phyloP scores from a whole-genome alignment of 1,140 invertebrate genomes.

The Ceratina calcarata region DNA sequence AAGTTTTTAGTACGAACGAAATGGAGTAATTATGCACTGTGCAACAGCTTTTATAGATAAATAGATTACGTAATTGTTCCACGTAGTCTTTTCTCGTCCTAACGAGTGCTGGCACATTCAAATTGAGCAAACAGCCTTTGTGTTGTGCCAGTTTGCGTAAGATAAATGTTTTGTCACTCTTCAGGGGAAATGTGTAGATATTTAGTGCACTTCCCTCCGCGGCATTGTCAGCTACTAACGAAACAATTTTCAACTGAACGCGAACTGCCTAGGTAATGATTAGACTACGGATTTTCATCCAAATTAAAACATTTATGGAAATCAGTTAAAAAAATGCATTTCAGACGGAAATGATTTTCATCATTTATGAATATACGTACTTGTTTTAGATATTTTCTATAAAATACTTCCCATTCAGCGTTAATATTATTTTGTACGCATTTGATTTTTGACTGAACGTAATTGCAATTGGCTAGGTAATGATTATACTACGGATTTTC shows the following conservation, averaged over 20 bases:
- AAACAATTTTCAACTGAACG: neutral
- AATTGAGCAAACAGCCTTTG: neutral
- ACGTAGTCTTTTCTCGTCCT: neutral
- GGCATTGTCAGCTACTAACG: neutral
- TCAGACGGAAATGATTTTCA: no score
- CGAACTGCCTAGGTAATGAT: no score
- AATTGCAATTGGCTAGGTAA: no score
- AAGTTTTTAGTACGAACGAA: neutral
- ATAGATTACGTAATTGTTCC: neutral
- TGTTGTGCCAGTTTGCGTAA: neutral
- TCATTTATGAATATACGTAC: no score
- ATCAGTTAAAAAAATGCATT: no score
- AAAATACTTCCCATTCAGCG: no score
- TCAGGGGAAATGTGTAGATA: neutral
- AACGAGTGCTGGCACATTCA: conserved; percentile 3
- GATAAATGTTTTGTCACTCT: neutral
- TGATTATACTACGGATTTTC: no score
- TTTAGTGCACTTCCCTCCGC: neutral
- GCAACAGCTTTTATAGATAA: neutral
- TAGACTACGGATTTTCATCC: neutral
- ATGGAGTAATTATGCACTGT: neutral
- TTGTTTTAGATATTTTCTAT: no score
- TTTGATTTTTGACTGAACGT: no score
- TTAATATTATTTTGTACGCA: no score
- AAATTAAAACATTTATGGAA: no score